Evolutionary conservation across 2,113 vertebrate genomes (phyloP).

Genomic region (Grammomys surdaster): DNA sequence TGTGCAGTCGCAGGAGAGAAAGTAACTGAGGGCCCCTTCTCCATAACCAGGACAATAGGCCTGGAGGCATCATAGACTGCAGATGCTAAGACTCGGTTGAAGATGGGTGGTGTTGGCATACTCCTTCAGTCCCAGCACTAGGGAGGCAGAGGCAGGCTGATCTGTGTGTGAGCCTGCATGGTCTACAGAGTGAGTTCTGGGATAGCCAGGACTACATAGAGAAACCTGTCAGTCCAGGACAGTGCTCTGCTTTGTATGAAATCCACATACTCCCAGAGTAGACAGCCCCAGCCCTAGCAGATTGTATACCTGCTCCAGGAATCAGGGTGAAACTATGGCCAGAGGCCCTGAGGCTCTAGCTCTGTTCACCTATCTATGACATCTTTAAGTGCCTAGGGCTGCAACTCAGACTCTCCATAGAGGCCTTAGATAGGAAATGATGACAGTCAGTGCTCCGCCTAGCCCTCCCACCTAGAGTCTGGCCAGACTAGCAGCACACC

Average conservation of each 20-base stretch:
- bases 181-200: neutral
- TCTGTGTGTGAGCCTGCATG: neutral
- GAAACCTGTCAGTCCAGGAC: neutral
- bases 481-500: neutral
- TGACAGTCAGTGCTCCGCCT: neutral
- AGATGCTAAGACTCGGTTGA: neutral
- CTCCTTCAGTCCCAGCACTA: neutral
- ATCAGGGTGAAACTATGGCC: neutral
- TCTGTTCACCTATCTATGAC: neutral
- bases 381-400: neutral
- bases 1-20: neutral
- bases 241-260: neutral
- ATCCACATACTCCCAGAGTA: neutral
- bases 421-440: neutral
- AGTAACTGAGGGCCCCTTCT: neutral
- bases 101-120: neutral
- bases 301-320: neutral
- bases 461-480: neutral
- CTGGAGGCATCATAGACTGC: neutral
- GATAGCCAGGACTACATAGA: neutral
- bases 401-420: neutral
- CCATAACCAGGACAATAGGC: neutral
- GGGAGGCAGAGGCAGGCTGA: neutral
- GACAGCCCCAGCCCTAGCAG: neutral
- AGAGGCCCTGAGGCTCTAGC: neutral